These are phyloP conservation scores for Melinopterus prodromus DNA, from an alignment of 2,888 invertebrate genomes.

Conservation along the genomic window DNA sequence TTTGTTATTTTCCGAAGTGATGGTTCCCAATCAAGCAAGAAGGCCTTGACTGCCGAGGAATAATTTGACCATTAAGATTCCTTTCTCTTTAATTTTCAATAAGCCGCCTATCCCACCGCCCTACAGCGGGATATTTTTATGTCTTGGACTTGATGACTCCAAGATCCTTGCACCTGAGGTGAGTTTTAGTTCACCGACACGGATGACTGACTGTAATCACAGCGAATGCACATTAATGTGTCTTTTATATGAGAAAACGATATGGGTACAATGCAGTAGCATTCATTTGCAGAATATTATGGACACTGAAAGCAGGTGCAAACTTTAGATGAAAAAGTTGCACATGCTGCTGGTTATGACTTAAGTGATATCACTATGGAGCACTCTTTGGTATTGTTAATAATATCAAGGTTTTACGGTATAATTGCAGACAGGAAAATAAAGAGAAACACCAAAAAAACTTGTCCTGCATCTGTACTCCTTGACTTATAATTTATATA, in stretches of 20 bases:
- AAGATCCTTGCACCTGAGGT: background rate
- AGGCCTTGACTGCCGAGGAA: background rate
- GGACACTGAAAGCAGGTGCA: background rate
- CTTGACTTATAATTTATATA: background rate
- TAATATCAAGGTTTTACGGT: background rate
- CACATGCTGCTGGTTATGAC: background rate
- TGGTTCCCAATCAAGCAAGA: background rate
- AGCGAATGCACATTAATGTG: background rate
- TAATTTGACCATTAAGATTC: slow-evolving; percentile 4
- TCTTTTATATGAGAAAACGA: background rate
- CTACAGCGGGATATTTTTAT: background rate
- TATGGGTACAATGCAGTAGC: background rate
- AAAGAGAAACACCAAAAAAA: background rate
- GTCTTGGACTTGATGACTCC: background rate
- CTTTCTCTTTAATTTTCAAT: slow-evolving; percentile 4
- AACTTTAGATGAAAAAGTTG: background rate
- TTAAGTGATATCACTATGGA: background rate
- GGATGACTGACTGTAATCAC: background rate
- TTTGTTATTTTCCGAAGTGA: slow-evolving; percentile 4
- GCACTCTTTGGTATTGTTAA: background rate
- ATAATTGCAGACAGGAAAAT: background rate
- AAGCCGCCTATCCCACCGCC: slow-evolving; percentile 4
- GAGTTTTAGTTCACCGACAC: background rate
- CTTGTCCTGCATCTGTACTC: background rate
- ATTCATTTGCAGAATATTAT: background rate